Evolutionary conservation across 2,113 vertebrate genomes (phyloP), one percentile per base, ranked within the genome.

Genomic region (Ceyx cyanopectus): DNA sequence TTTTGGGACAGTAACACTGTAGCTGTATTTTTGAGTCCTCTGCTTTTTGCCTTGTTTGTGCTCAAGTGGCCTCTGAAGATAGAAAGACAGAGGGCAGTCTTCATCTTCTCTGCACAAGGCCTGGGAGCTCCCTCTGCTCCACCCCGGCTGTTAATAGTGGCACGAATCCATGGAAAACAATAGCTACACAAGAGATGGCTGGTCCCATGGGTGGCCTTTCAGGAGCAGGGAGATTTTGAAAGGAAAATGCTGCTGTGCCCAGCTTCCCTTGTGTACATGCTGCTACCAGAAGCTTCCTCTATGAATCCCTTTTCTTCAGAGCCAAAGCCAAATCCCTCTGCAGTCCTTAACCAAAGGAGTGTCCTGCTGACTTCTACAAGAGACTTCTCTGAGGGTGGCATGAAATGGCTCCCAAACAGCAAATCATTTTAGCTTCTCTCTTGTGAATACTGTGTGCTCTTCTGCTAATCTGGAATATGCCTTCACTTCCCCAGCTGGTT

Each of bases 21-120:
- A 16, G n/a, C 5, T 54, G 26, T 17, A 1, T 46, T 50, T n/a
- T 68, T 26, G 48, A 10, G 7, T n/a, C 37, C 29, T 48, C 29
- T 60, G 61, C 24, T 65, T 87, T 84, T 81, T 53, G 86, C 48
- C 56, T 86, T 6, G 8, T 46, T 91, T 37, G 29, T 45, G 57
- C 57, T 90, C 0, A 0, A 43, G 43, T 27, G 69, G 89, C 81
- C 84, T 81, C 87, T 7, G 81, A 92, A 92, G 74, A 51, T n/a
- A 81, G 87, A 26, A 96, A 95, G 89, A 93, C 94, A 95, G 95
- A 96, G 95, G 94, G 94, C 95, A 96, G 84, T 89, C 94, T 92
- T 91, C 4, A 3, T 93, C 94, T 94, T 84, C 89, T 48, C 51
- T 81, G 83, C 1, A 4, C 76, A 5, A 10, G 76, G 79, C 85